Conservation (phyloP, 2,113 vertebrate genomes). For the Nyctereutes procyonoides region DNA sequence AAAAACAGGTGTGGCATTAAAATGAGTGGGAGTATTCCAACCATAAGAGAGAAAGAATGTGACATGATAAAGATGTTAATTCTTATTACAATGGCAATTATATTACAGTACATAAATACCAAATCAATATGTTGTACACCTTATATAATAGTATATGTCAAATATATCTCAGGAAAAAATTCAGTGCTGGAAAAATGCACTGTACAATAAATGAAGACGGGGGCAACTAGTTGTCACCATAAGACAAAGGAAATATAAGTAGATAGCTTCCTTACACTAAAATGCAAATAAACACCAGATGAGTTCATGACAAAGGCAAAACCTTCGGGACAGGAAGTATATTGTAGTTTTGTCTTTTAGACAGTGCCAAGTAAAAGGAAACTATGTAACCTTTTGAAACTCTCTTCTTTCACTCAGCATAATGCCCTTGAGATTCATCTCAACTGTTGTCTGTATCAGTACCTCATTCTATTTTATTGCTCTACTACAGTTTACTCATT, state of each 20-base stretch:
- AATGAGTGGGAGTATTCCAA: not conserved
- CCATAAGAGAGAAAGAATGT: not conserved
- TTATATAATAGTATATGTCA: not conserved
- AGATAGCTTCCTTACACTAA: not conserved
- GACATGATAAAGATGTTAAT: not conserved
- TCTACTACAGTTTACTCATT: not conserved
- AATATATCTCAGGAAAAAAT: not conserved
- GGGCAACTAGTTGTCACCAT: not conserved
- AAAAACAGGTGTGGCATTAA: not conserved
- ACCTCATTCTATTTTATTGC: not conserved
- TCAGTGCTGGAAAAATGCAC: not conserved
- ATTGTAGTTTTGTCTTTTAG: not conserved
- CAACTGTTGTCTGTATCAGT: not conserved
- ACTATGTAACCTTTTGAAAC: not conserved
- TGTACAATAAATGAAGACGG: not conserved
- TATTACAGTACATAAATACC: not conserved
- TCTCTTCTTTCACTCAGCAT: not conserved
- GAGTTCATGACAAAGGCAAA: not conserved
- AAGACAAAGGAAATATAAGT: not conserved
- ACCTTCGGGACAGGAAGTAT: not conserved
- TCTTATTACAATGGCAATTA: not conserved
- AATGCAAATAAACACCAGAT: not conserved
- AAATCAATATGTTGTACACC: not conserved
- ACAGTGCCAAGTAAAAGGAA: not conserved
- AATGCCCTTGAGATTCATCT: not conserved